Conservation (phyloP, 2,888 invertebrate genomes). For the Anoplius nigerrimus region DNA sequence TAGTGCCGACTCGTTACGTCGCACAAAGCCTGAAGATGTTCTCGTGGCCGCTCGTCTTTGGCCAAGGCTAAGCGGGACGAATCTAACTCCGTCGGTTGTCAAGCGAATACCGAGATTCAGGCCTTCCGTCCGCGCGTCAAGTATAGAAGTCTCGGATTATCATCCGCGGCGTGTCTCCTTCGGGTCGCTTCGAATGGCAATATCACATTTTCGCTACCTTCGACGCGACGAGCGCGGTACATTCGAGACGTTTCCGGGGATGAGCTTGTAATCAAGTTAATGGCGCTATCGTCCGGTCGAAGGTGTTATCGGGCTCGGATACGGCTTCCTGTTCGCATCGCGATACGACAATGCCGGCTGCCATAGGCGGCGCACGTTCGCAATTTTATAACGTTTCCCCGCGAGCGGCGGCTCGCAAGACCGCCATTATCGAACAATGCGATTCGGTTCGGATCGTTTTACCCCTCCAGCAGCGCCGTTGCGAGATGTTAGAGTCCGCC, state of each 20-base stretch:
- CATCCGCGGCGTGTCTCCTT: no score
- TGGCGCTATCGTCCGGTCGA: slow-evolving; percentile 4
- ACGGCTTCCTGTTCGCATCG: neutral
- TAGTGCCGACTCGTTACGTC: no score
- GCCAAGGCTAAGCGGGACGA: no score
- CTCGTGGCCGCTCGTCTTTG: no score
- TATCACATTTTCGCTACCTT: no score
- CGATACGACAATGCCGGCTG: slow-evolving; percentile 23
- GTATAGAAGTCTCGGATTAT: no score
- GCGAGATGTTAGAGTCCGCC: slow-evolving; percentile 29
- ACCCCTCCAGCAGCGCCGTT: slow-evolving; percentile 28
- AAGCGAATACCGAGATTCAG: no score
- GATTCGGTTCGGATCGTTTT: slow-evolving; percentile 43
- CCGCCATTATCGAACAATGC: slow-evolving; percentile 55
- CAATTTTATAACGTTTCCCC: slow-evolving; percentile 46
- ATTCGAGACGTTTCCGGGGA: neutral
- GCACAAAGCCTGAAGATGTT: no score
- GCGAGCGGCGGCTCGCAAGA: slow-evolving; percentile 30
- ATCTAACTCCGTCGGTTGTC: no score
- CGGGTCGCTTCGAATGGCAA: no score
- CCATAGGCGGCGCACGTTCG: slow-evolving; percentile 30
- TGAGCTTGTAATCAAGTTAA: slow-evolving; percentile 2
- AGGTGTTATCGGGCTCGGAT: neutral
- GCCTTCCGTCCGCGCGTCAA: no score
- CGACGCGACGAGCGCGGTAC: no score